Conservation (phyloP, 2,888 invertebrate genomes). For the Caenorhabditis parvicauda region DNA sequence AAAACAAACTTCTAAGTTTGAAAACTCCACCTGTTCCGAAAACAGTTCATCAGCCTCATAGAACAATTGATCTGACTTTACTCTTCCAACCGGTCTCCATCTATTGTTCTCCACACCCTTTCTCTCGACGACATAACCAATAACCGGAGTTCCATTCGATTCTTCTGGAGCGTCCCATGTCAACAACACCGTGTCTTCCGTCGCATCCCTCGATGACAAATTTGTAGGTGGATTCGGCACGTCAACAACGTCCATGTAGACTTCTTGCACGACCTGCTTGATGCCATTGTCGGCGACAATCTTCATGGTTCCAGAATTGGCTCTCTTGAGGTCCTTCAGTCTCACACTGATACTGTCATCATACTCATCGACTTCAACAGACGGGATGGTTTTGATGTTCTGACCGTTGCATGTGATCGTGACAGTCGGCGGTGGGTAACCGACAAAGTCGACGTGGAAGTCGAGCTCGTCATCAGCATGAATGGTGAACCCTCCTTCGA, state of each 20-base stretch:
- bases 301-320: slow-evolving; percentile 75
- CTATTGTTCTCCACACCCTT: slow-evolving; percentile 47
- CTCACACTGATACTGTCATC: slow-evolving; percentile 45
- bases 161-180: slow-evolving; percentile 65
- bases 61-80: slow-evolving; percentile 23
- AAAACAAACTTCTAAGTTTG: too few species aligned
- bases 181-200: slow-evolving; percentile 34
- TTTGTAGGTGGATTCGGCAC: slow-evolving; percentile 49
- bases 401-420: slow-evolving; percentile 64
- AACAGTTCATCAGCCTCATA: slow-evolving; percentile 47
- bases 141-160: slow-evolving; percentile 74
- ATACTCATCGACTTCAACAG: slow-evolving; percentile 62
- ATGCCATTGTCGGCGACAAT: slow-evolving; percentile 65
- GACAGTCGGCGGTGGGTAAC: slow-evolving; percentile 49
- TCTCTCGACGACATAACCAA: slow-evolving; percentile 52
- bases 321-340: slow-evolving; percentile 71
- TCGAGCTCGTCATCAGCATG: slow-evolving; percentile 53
- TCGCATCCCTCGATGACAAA: slow-evolving; percentile 34
- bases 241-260: slow-evolving; percentile 46
- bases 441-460: slow-evolving; percentile 44
- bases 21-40: slow-evolving; percentile 47
- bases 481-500: slow-evolving; percentile 34
- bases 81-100: slow-evolving; percentile 39
- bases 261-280: slow-evolving; percentile 26
- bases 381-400: slow-evolving; percentile 64